Base-by-base conservation (phyloP, 2,888 invertebrate genomes). In the Boloria euphrosyne region DNA sequence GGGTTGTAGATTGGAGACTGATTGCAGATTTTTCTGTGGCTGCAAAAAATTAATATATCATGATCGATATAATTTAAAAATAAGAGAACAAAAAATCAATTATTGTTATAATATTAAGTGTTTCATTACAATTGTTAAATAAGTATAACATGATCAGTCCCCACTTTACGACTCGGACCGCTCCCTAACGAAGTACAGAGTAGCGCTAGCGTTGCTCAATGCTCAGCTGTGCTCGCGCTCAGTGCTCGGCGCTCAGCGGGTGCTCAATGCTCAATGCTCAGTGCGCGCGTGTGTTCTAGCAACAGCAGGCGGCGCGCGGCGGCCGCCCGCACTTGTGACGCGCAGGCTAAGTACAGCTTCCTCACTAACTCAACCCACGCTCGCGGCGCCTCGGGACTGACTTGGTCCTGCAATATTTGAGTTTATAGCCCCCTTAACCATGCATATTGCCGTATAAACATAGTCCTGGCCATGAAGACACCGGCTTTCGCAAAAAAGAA, bases 291-390 rank as follows among this genome's bases (percentile, higher is more conserved):
- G 66, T 73, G 67, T 77, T 77, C 68, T 75, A 77, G 76, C 76
- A 76, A 73, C 77, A 77, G 1, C 78, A 93, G 83, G 74, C 85
- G 73, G 83, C 94, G 62, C 95, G 96, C 77, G 93, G 95, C 79
- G 95, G 96, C 90, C 93, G 96, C 27, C 96, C 96, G 16, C 77
- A 89, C 71, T 81, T 87, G 86, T 77, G 76, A 76, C 97, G 66
- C 66, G 64, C 70, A 47, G 69, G 73, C 73, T 73, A 74, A 75
- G 74, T 75, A 75, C 74, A 73, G 76, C 76, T 74, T 73, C 60
- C 43, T 47, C 62, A 57, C 65, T 74, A 73, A 76, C 75, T 75
- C 74, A n/a, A n/a, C 64, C 51, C 64, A 54, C 69, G 64, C 62
- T 57, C 55, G 43, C 46, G 63, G 5, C 22, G 44, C 38, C 22